phyloP scores from a whole-genome alignment of 2,888 invertebrate species.

The Acrobasis consociella region DNA sequence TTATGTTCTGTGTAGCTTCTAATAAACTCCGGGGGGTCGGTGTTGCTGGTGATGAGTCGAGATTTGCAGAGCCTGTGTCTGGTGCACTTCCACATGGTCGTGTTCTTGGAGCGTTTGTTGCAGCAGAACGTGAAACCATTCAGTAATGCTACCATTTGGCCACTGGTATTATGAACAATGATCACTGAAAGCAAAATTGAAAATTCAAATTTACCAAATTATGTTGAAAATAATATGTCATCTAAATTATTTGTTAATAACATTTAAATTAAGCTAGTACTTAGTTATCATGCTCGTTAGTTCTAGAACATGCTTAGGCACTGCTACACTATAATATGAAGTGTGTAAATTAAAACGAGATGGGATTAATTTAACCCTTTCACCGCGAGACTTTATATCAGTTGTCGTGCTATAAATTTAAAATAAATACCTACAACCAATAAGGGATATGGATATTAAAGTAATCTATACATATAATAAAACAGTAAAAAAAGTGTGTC shows the following conservation, averaged over 20 bases:
- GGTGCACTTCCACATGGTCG: slow-evolving; percentile 27
- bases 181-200: background rate
- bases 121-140: slow-evolving; percentile 31
- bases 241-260: background rate
- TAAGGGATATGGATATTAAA: no score
- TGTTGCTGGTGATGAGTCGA: slow-evolving; percentile 1
- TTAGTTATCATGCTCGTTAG: background rate
- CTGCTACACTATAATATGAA: no score
- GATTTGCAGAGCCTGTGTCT: slow-evolving; percentile 25
- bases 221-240: background rate
- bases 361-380: no score
- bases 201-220: no score
- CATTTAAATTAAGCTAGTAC: no score
- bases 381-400: no score
- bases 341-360: no score
- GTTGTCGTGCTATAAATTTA: no score
- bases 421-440: no score
- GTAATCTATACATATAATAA: no score
- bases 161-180: background rate
- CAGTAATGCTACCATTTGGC: slow-evolving; percentile 13
- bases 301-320: no score
- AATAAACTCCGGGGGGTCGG: background rate
- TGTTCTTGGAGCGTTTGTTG: background rate
- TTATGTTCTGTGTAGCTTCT: background rate
- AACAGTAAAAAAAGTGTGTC: no score